phyloP scores from a whole-genome alignment of 2,797 vertebrate species.

The Borostomias antarcticus region DNA sequence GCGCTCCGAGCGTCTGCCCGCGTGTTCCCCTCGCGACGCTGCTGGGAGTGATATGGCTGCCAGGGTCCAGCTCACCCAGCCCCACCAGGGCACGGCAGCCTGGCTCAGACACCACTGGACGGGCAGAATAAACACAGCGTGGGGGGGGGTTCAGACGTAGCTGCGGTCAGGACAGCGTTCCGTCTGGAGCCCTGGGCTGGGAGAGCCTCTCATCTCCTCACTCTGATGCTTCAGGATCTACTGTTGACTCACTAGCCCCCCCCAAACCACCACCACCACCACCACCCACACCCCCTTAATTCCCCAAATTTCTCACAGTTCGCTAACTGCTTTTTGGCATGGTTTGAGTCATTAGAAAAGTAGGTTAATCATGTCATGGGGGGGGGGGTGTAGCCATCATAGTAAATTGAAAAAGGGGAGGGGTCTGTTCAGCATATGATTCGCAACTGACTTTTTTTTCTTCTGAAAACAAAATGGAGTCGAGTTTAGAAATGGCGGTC shows the following conservation, averaged over 20 bases:
- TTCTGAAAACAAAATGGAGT: constrained; percentile 80
- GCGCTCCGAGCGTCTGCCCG: constrained; percentile 82
- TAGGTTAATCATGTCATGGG: not conserved
- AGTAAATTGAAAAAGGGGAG: constrained; percentile 29
- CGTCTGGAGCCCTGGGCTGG: too few species aligned
- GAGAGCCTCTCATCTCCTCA: not conserved
- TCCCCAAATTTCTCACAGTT: not conserved
- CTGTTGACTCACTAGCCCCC: too few species aligned
- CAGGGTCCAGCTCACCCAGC: constrained; percentile 23
- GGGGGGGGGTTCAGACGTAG: too few species aligned
- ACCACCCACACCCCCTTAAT: not conserved
- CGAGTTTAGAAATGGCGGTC: constrained; percentile 75
- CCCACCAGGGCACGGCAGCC: not conserved
- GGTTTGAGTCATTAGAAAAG: not conserved
- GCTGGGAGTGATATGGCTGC: constrained; percentile 74
- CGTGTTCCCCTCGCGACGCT: constrained; percentile 71
- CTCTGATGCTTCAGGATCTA: too few species aligned
- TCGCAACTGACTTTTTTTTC: constrained; percentile 55
- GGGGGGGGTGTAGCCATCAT: not conserved
- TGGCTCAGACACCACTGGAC: constrained; percentile 13
- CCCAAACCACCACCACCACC: not conserved
- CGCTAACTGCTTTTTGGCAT: not conserved
- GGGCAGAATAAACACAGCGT: not conserved
- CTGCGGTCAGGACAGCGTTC: too few species aligned
- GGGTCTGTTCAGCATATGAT: constrained; percentile 36